Evolutionary conservation across 2,113 vertebrate genomes (phyloP), one percentile per base, ranked within the genome.

Genomic region (Grus americana): DNA sequence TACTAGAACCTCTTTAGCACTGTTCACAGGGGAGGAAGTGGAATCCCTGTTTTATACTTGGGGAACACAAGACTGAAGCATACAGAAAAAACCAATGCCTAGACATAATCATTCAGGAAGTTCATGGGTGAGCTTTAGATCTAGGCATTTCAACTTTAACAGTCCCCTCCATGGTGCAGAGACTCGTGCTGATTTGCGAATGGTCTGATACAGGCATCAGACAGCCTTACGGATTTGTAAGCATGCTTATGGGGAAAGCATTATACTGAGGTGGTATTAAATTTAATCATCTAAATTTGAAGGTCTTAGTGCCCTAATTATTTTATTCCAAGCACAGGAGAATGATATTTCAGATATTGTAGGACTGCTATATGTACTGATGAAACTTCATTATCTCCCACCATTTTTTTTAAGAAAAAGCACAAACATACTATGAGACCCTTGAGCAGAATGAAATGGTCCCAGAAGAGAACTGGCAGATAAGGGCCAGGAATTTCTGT

Each of bases 391-490:
- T 72, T 86, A 44, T 90, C 11, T 94, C 66, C 29, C n/a, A 47
- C 78, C 4, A 40, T 71, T 96, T 18, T 90, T 97, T 97, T 95
- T 85, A 97, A 99, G 99, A 99, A 98, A 99, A 99, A 98, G 98
- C 99, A 96, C 99, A 99, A 98, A 98, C 98, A 9, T 99, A 99
- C 96, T 99, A 99, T 97, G 99, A 99, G 96, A 99, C 99, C 73
- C 98, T 99, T 1, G 99, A 99, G 93, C 99, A 99, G 95, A 98
- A 90, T 9, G 99, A 99, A 74, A 97, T 98, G 90, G 98, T 98
- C 55, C 98, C 98, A 26, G 99, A 99, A 86, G 99, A 99, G 97
- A 99, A 99, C 96, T 99, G 99, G 99, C 99, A 99, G 92, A 99
- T 97, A 46, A 98, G 99, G 90, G 99, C 99, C 74, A 98, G 98